A percentile compares a stretch with the other conserved stretches of the same genome.
These are phyloP conservation scores for Staurois parvus DNA, from an alignment of 2,797 vertebrate genomes.

Conservation along the genomic window DNA sequence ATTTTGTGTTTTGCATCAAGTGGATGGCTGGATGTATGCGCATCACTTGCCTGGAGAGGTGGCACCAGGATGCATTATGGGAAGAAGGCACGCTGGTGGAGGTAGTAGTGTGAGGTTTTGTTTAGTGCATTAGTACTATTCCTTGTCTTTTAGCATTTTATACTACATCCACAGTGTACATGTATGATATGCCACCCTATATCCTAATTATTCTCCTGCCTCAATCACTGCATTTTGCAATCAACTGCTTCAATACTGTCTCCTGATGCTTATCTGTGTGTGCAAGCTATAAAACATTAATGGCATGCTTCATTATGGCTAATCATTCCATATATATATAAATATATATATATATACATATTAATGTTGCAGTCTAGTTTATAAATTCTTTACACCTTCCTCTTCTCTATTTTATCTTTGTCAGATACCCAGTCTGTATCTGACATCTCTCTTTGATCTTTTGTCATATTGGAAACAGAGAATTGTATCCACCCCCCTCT, in stretches of 20 bases:
- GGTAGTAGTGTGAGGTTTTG: too few relatives aligned
- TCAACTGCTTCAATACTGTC: too few relatives aligned
- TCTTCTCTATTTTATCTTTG: neutral
- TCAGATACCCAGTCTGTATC: neutral
- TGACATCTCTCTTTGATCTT: conserved; percentile 46
- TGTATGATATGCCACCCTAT: neutral
- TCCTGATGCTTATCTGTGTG: too few relatives aligned
- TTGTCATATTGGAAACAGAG: conserved; percentile 31
- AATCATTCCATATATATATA: neutral
- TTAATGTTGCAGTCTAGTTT: neutral
- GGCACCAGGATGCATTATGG: too few relatives aligned
- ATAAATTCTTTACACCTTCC: neutral
- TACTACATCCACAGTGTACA: neutral
- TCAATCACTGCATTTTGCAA: neutral
- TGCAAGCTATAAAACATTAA: too few relatives aligned
- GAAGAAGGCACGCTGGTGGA: too few relatives aligned
- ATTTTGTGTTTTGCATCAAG: too few relatives aligned
- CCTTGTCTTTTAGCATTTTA: neutral
- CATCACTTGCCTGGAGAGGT: too few relatives aligned
- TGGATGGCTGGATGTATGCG: too few relatives aligned
- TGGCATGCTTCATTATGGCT: neutral
- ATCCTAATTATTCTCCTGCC: neutral
- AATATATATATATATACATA: neutral
- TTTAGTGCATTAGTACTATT: too few relatives aligned
- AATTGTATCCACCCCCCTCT: conserved; percentile 3